These are phyloP conservation scores for Percina caprodes DNA, from an alignment of 2,113 vertebrate species.

Conservation along the genomic window DNA sequence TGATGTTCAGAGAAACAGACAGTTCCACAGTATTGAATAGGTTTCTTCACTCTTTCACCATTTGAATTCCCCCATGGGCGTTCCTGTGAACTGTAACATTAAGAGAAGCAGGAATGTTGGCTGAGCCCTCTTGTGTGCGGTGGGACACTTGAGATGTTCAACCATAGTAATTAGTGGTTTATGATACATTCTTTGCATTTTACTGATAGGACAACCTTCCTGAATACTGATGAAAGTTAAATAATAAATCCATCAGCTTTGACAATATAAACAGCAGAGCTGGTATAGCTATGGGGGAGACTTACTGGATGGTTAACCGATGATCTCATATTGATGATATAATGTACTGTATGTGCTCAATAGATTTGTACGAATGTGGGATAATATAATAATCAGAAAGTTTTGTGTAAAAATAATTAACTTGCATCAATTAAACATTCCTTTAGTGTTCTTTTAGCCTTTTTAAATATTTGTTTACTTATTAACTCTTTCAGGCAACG, in stretches of 20 bases:
- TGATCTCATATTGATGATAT: neutral
- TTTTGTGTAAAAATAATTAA: neutral
- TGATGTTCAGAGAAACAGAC: conserved; percentile 31
- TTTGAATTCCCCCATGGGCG: conserved; percentile 25
- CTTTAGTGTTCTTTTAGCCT: neutral
- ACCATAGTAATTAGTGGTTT: conserved; percentile 71
- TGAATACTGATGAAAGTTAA: conserved; percentile 51
- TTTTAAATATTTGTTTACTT: neutral
- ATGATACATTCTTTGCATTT: conserved; percentile 64
- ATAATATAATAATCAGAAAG: neutral
- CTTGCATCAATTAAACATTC: conserved; percentile 2
- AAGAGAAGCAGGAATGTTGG: conserved; percentile 64
- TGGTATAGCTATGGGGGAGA: neutral
- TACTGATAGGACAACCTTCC: conserved; percentile 52
- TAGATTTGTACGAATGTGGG: neutral
- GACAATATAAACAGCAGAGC: conserved; percentile 21
- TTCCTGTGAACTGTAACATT: conserved; percentile 54
- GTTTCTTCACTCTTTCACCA: conserved; percentile 30
- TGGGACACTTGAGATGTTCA: conserved; percentile 53
- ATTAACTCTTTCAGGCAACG: conserved; percentile 84
- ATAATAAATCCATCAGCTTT: conserved; percentile 28
- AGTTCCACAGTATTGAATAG: conserved; percentile 31
- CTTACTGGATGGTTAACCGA: neutral
- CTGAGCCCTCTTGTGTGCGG: conserved; percentile 37
- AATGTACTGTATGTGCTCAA: neutral